phyloP scores from a whole-genome alignment of 2,797 vertebrate species.

The Peromyscus aztecus region DNA sequence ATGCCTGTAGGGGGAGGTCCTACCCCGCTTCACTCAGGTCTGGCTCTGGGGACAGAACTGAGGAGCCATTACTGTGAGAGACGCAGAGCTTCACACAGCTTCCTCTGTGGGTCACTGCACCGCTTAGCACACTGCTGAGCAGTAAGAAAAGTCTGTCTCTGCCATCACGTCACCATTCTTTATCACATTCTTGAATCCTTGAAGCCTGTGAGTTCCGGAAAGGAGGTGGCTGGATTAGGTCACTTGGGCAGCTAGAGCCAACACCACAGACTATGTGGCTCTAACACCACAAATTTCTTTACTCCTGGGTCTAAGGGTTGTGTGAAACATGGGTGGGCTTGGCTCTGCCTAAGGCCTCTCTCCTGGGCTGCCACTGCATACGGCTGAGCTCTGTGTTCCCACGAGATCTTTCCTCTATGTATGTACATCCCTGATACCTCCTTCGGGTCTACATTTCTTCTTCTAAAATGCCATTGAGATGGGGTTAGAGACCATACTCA shows the following conservation, averaged over 20 bases:
- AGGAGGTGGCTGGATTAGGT: neutral
- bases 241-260: neutral
- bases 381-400: neutral
- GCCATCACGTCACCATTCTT: neutral
- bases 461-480: neutral
- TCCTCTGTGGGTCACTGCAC: neutral
- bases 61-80: neutral
- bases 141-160: neutral
- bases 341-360: neutral
- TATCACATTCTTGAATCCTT: neutral
- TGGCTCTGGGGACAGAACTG: neutral
- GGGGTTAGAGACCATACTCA: neutral
- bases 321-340: neutral
- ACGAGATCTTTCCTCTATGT: neutral
- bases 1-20: neutral
- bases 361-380: neutral
- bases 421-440: neutral
- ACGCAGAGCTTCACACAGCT: neutral
- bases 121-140: neutral
- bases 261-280: neutral
- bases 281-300: neutral
- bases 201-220: constrained; percentile 8
- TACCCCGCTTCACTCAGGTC: neutral
- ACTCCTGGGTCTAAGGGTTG: neutral
- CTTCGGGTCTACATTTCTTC: neutral